Evolutionary conservation across 2,113 vertebrate genomes (phyloP).

Genomic region (Hypocryptadius cinnamomeus): DNA sequence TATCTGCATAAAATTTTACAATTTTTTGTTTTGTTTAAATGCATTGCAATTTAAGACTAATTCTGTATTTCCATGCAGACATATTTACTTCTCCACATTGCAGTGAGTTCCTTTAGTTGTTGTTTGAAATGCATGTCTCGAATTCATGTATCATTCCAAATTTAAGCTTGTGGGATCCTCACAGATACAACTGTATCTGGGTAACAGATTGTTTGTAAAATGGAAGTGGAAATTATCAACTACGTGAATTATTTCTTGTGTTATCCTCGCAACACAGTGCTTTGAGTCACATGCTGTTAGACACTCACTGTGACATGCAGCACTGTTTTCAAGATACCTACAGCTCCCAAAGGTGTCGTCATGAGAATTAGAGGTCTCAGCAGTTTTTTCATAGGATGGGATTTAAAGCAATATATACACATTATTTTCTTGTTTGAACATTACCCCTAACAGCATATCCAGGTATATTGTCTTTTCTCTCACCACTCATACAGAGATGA

Average conservation of each 20-base stretch:
- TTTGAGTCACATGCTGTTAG: not conserved
- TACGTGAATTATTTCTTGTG: not conserved
- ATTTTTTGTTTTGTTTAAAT: not conserved
- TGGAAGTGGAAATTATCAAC: not conserved
- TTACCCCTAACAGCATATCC: not conserved
- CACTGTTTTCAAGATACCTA: not conserved
- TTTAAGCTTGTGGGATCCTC: not conserved
- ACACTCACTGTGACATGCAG: not conserved
- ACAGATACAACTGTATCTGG: not conserved
- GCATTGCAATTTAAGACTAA: not conserved
- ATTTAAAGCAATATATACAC: not conserved
- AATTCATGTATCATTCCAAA: not conserved
- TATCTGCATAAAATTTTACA: not conserved
- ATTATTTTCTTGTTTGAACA: not conserved
- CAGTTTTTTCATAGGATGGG: not conserved
- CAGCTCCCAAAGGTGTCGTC: not conserved
- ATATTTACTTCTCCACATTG: not conserved
- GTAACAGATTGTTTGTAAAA: constrained; percentile 28
- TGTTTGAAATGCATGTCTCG: not conserved
- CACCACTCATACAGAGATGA: not conserved
- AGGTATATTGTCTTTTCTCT: not conserved
- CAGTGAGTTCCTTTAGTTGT: not conserved
- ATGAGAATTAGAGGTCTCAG: constrained; percentile 14
- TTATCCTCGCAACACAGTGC: not conserved
- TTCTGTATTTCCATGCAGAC: not conserved